Base-by-base conservation (phyloP, 2,797 vertebrate species). In the Pseudopleuronectes americanus region DNA sequence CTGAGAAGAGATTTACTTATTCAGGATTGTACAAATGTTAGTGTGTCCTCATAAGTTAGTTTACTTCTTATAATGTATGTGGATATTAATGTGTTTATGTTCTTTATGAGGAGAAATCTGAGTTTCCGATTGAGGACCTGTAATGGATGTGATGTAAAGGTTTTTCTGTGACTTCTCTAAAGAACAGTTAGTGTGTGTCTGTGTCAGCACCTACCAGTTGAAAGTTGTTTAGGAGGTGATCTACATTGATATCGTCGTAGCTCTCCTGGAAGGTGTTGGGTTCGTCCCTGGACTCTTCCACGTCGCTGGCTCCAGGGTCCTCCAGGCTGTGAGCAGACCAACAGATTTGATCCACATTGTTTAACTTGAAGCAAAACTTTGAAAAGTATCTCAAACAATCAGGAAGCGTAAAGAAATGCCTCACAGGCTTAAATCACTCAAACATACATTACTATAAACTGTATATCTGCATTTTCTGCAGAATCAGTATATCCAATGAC, bases 191-290 rank as follows among this genome's bases (percentile, higher is more conserved):
- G 13, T 8, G 5, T 49, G 17, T 26, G 31, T 10, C 12, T 56
- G n/a, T 36, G 36, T 53, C 28, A 69, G 38, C n/a, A 65, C 93
- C 19, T 91, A 99, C 98, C 96, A 95, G 71, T 63, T 96, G 95
- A 84, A 96, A 88, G 90, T 90, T 93, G 85, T 95, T 95, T 55
- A 95, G 91, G 73, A 97, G 90, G 45, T 96, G 95, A 80, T 95
- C 94, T 90, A 96, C 88, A 48, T 93, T 93, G 74, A 93, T 71
- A 64, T 95, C 92, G 8, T 95, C 95, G 17, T 96, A 95, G 92
- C 86, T 97, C 93, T 96, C 96, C 83, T 94, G 94, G 86, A 95
- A 95, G 51, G 93, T 55, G 83, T 68, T 90, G 60, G 96, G 92
- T 68, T 97, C 95, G 55, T 93, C 94, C 77, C 94, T 86, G 84